Percentiles rank a stretch among this genome's conserved stretches.
Conservation (phyloP, 2,888 invertebrate species). For the Leptopilina syphax region DNA sequence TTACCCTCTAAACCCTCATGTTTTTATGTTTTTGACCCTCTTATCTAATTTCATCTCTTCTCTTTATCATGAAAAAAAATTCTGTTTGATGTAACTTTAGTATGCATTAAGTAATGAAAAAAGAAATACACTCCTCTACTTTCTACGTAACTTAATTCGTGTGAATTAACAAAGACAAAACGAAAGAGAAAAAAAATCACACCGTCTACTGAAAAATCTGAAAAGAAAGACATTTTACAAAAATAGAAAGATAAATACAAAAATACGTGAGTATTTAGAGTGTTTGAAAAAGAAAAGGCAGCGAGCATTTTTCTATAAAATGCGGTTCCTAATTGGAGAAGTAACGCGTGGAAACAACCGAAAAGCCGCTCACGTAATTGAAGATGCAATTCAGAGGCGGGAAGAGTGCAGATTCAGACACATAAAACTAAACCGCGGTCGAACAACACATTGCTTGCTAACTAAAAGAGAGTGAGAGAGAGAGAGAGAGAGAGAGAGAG, state of each 20-base stretch:
- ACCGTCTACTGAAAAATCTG: neutral
- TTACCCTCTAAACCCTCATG: too few species aligned
- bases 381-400: constrained; percentile 25
- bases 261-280: constrained; percentile 7
- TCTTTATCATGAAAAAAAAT: neutral
- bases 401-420: constrained; percentile 46
- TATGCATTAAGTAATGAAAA: neutral
- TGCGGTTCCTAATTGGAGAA: constrained; percentile 49
- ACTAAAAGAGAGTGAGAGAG: constrained; percentile 20
- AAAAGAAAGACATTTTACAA: neutral
- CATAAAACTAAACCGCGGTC: constrained; percentile 51
- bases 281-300: constrained; percentile 12
- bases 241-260: neutral
- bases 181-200: neutral
- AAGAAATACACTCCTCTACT: too few species aligned
- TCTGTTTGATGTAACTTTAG: neutral
- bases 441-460: constrained; percentile 42
- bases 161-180: neutral
- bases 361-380: constrained; percentile 39
- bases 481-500: constrained; percentile 29
- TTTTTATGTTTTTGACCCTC: neutral
- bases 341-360: constrained; percentile 41
- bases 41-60: neutral
- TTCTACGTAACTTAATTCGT: neutral
- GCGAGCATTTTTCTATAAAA: constrained; percentile 33